phyloP scores from a whole-genome alignment of 2,888 invertebrate genomes.

The Epistrophe eligans region DNA sequence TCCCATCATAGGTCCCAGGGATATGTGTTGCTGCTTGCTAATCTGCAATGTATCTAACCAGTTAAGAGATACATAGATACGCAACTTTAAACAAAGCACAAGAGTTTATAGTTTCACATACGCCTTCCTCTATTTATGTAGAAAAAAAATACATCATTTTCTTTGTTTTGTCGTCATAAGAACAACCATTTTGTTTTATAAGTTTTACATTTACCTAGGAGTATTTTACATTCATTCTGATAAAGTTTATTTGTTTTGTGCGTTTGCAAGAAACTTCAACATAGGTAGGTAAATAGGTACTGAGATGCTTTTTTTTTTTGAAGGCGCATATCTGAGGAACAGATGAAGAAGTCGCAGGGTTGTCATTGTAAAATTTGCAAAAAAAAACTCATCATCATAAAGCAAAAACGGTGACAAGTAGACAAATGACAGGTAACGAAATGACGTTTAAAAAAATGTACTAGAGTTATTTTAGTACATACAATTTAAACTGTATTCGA shows the following conservation, averaged over 20 bases:
- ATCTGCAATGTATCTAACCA: constrained; percentile 49
- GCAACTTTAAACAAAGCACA: constrained; percentile 51
- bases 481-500: no score
- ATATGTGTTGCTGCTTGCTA: constrained; percentile 38
- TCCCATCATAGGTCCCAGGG: constrained; percentile 9
- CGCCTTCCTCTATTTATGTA: constrained; percentile 22
- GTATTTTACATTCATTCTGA: neutral
- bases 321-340: constrained; percentile 3
- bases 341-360: constrained; percentile 12
- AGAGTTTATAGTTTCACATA: constrained; percentile 39
- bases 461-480: no score
- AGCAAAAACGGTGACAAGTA: no score
- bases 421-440: no score
- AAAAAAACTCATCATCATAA: no score
- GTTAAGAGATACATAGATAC: constrained; percentile 56
- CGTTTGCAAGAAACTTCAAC: constrained; percentile 42
- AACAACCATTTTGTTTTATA: constrained; percentile 18
- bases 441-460: no score
- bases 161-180: constrained; percentile 1
- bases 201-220: constrained; percentile 16
- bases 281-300: neutral
- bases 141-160: constrained; percentile 22
- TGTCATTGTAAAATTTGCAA: neutral
- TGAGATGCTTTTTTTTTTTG: constrained; percentile 13
- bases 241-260: constrained; percentile 38